These are phyloP conservation scores for Rhinoptilus africanus DNA, from an alignment of 2,113 vertebrate species.

Conservation along the genomic window DNA sequence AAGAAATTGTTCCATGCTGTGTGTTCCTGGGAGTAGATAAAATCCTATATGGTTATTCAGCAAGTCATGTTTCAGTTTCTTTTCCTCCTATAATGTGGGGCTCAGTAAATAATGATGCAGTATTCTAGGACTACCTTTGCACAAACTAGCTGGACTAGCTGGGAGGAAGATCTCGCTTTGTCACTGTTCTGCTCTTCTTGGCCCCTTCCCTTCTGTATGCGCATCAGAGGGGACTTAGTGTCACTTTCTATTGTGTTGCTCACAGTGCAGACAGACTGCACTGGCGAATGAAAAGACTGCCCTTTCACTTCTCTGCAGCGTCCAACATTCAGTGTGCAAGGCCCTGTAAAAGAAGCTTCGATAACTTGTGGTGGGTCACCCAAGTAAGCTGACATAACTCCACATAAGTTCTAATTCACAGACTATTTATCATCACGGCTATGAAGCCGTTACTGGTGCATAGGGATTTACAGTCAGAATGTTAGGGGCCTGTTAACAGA, in stretches of 20 bases:
- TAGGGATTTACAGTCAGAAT: neutral
- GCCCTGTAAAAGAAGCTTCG: neutral
- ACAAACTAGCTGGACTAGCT: neutral
- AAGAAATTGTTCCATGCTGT: neutral
- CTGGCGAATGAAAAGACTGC: neutral
- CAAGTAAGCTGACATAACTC: neutral
- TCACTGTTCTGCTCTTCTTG: neutral
- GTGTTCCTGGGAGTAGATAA: neutral
- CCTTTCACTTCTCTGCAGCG: neutral
- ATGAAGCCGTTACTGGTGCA: neutral
- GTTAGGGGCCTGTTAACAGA: neutral
- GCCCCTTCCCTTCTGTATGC: neutral
- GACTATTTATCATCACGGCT: neutral
- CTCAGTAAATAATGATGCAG: neutral
- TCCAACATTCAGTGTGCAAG: neutral
- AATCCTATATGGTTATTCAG: neutral
- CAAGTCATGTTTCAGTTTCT: neutral
- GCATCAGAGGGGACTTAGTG: neutral
- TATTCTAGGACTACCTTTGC: neutral
- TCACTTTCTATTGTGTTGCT: neutral
- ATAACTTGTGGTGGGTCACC: neutral
- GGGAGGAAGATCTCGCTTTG: neutral
- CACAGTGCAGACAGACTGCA: neutral
- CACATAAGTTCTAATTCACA: neutral
- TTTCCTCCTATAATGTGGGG: neutral